Conservation (phyloP, 2,797 vertebrate genomes). For the Lacerta viridis region DNA sequence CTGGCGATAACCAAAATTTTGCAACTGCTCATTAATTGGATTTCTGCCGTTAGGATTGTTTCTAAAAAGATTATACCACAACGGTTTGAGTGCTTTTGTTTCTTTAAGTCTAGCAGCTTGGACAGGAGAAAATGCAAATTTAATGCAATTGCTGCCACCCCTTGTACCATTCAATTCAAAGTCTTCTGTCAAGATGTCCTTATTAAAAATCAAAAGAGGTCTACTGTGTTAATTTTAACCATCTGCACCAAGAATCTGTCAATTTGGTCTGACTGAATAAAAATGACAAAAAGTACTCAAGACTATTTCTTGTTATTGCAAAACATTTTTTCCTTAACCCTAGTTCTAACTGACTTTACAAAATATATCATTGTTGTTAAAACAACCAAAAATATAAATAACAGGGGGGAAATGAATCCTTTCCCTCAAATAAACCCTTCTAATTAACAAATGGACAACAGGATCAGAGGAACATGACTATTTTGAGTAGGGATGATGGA, state of each 20-base stretch:
- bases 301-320: neutral
- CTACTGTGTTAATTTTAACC: constrained; percentile 72
- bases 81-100: constrained; percentile 58
- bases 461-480: neutral
- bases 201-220: constrained; percentile 69
- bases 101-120: constrained; percentile 72
- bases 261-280: constrained; percentile 70
- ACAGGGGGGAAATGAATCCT: neutral
- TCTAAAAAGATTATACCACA: constrained; percentile 53
- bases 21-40: constrained; percentile 67
- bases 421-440: neutral
- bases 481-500: neutral
- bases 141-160: constrained; percentile 65
- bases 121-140: constrained; percentile 73
- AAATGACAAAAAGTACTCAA: neutral
- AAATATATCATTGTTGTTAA: neutral
- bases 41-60: constrained; percentile 56
- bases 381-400: neutral
- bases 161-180: constrained; percentile 72
- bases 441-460: neutral
- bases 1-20: constrained; percentile 62
- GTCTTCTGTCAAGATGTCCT: constrained; percentile 75
- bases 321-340: neutral
- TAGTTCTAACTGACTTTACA: neutral
- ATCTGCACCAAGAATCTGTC: constrained; percentile 76